A percentile compares a stretch with the other conserved stretches of the same genome.
phyloP scores from a whole-genome alignment of 2,113 vertebrate genomes.

The Chrysochloris asiatica region DNA sequence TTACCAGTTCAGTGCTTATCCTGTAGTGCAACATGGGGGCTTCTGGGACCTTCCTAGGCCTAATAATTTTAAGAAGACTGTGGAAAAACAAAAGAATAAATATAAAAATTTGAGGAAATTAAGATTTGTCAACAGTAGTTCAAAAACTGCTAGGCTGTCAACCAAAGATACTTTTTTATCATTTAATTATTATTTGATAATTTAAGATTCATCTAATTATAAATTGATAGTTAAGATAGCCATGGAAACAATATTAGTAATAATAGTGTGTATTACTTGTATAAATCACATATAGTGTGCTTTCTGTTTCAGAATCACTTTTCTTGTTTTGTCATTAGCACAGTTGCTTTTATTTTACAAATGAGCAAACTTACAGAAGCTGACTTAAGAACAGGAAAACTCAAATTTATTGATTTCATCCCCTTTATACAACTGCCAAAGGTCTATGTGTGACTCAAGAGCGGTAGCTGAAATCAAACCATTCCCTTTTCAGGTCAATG shows the following conservation, averaged over 20 bases:
- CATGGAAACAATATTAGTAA: not conserved
- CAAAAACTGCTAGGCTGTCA: no score
- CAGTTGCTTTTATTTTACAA: not conserved
- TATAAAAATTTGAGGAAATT: not conserved
- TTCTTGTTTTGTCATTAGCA: not conserved
- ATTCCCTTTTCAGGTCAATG: not conserved
- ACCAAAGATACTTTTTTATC: not conserved
- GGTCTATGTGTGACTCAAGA: not conserved
- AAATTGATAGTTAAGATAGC: not conserved
- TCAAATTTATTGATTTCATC: slow-evolving; percentile 10
- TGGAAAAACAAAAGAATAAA: not conserved
- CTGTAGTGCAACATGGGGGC: no score
- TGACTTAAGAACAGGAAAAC: slow-evolving; percentile 7
- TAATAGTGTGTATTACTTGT: not conserved
- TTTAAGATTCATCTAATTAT: not conserved
- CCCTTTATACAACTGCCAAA: not conserved
- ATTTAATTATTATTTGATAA: not conserved
- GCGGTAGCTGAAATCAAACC: not conserved
- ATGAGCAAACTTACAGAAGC: not conserved
- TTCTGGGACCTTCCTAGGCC: no score
- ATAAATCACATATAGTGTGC: not conserved
- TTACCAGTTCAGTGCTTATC: no score
- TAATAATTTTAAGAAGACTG: not conserved
- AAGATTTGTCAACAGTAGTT: not conserved
- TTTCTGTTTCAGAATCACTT: not conserved